phyloP scores from a whole-genome alignment of 2,113 vertebrate genomes.

The Amia ocellicauda region DNA sequence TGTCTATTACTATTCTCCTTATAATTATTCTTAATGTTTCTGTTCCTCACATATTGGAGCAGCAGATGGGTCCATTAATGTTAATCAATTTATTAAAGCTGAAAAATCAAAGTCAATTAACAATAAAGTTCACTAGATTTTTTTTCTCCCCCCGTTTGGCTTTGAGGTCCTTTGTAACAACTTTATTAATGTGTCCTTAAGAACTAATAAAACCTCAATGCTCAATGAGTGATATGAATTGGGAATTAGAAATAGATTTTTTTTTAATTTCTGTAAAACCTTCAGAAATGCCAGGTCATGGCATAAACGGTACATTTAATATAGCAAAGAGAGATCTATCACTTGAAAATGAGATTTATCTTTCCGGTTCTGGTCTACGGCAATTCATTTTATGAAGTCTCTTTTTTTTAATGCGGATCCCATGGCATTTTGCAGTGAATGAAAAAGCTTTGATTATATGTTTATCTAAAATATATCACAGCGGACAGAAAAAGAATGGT shows the following conservation, averaged over 20 bases:
- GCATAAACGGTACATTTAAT: too few species aligned
- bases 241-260: background rate
- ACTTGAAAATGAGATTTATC: too few species aligned
- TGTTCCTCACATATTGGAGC: conserved; percentile 26
- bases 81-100: conserved; percentile 51
- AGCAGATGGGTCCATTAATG: conserved; percentile 52
- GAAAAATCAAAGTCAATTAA: conserved; percentile 51
- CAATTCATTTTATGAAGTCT: too few species aligned
- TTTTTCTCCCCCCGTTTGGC: conserved; percentile 29
- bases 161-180: conserved; percentile 17
- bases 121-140: conserved; percentile 39
- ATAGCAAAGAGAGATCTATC: too few species aligned
- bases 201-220: background rate
- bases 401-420: too few species aligned
- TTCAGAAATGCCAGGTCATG: too few species aligned
- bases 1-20: conserved; percentile 31
- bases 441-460: too few species aligned
- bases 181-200: background rate
- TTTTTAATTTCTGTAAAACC: background rate
- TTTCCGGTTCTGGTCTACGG: too few species aligned
- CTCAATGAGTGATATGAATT: background rate
- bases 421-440: too few species aligned
- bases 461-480: too few species aligned
- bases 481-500: too few species aligned
- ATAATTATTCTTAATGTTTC: conserved; percentile 39